Conservation (phyloP, 2,888 invertebrate genomes). For the Ormyrus rosae region DNA sequence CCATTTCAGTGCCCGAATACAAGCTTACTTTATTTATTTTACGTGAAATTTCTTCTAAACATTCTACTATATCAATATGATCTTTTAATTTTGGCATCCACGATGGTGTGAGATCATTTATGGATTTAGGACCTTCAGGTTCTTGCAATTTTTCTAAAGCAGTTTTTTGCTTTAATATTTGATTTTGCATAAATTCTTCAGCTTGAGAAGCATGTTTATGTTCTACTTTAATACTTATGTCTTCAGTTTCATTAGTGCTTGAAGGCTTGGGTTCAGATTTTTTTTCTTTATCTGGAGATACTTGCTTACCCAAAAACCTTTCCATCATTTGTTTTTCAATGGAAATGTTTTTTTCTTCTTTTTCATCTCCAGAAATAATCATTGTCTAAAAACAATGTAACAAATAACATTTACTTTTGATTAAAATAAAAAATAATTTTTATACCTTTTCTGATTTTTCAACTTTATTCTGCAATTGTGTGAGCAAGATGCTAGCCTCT, state of each 20-base stretch:
- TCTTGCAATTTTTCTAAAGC: constrained; percentile 54
- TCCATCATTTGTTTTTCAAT: constrained; percentile 47
- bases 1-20: constrained; percentile 15
- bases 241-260: constrained; percentile 53
- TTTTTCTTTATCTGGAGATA: background rate
- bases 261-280: background rate
- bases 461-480: constrained; percentile 78
- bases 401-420: background rate
- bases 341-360: background rate
- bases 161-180: too few relatives aligned
- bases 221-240: constrained; percentile 17
- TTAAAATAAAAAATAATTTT: constrained; percentile 7
- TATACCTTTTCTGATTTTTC: constrained; percentile 67
- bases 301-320: background rate
- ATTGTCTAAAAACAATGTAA: constrained; percentile 26
- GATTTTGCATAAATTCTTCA: constrained; percentile 34
- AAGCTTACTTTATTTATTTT: constrained; percentile 79
- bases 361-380: constrained; percentile 40
- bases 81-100: constrained; percentile 75
- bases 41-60: constrained; percentile 81
- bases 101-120: constrained; percentile 70
- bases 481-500: constrained; percentile 81
- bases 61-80: constrained; percentile 73
- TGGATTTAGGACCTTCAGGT: constrained; percentile 30
- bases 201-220: background rate